Base-by-base conservation (phyloP, 2,797 vertebrate species). In the Mallotus villosus region DNA sequence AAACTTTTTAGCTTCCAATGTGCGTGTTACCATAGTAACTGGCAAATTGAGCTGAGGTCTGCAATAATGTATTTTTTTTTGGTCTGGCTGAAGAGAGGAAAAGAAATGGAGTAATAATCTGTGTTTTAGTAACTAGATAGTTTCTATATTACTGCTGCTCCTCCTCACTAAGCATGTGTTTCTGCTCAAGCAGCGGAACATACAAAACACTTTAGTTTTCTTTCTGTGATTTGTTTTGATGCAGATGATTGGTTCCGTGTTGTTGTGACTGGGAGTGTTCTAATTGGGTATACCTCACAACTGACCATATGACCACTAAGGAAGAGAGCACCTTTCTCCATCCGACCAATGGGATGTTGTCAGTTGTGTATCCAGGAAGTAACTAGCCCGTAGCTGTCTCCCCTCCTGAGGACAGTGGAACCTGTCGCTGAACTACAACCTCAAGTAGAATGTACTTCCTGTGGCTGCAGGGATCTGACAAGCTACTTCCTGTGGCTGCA, bases 31-130 rank as follows among this genome's bases (percentile, higher is more conserved):
- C 75, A 73, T 78, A 72, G 71, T 72, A 81, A 73, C 73, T 4
- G 25, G 81, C 59, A 77, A 71, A 41, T 41, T 70, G 62, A 68
- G 77, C 80, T 83, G 76, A 70, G 63, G 72, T 79, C 61, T 80
- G 76, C 67, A 79, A 79, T 79, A 78, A 78, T 77, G 63, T 9
- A 70, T 46, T 71, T 27, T 27, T 27, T 27, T 27, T 27, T 27
- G 27, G 72, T 66, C 24, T 59, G 24, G 24, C 57, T 72, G 17
- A 41, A 62, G 68, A 58, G 61, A 77, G 46, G 46, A 46, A 21
- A 63, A 57, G 73, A 76, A 51, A 81, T 55, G 75, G 78, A 21
- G 74, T 72, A 71, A 70, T 78, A 76, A 12, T 41, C 1, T 41
- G 37, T 1, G 37, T 41, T 41, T 12, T 41, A 41, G 37, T 41